Conservation (phyloP, 2,888 invertebrate genomes). For the Eurytoma adleriae region DNA sequence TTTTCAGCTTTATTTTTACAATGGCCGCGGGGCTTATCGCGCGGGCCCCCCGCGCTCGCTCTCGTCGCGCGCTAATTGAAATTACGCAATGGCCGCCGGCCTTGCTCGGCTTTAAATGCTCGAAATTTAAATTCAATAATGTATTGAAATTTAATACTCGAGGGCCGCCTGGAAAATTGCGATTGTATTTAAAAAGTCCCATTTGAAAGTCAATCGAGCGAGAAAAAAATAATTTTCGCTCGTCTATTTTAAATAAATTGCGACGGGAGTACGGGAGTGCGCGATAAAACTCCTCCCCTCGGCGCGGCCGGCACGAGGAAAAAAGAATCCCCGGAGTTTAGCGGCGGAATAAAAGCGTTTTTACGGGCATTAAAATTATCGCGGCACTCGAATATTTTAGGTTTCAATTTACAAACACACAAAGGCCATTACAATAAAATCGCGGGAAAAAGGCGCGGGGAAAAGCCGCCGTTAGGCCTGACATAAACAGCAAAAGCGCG, state of each 20-base stretch:
- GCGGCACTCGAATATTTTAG: conserved; percentile 13
- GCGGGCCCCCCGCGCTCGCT: not conserved
- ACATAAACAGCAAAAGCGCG: not conserved
- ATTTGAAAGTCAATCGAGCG: conserved; percentile 45
- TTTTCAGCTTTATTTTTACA: conserved; percentile 7
- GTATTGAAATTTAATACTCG: conserved; percentile 32
- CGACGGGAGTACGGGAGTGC: not conserved
- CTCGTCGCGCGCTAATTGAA: conserved; percentile 5
- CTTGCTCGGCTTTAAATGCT: conserved; percentile 2
- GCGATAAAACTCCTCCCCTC: no score
- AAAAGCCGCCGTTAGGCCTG: no score
- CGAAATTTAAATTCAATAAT: conserved; percentile 52
- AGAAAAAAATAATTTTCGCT: conserved; percentile 27
- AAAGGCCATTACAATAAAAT: no score
- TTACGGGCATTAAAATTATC: conserved; percentile 10
- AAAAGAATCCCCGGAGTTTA: conserved; percentile 12
- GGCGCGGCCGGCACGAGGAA: not conserved
- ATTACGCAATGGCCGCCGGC: conserved; percentile 29
- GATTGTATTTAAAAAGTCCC: conserved; percentile 50
- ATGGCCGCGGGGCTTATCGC: not conserved
- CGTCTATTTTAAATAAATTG: not conserved
- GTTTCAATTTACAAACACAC: no score
- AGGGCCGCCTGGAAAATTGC: not conserved
- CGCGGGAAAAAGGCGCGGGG: no score
- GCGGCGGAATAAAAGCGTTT: conserved; percentile 18